Evolutionary conservation across 2,888 invertebrate species (phyloP).

Genomic region (Acronicta aceris): DNA sequence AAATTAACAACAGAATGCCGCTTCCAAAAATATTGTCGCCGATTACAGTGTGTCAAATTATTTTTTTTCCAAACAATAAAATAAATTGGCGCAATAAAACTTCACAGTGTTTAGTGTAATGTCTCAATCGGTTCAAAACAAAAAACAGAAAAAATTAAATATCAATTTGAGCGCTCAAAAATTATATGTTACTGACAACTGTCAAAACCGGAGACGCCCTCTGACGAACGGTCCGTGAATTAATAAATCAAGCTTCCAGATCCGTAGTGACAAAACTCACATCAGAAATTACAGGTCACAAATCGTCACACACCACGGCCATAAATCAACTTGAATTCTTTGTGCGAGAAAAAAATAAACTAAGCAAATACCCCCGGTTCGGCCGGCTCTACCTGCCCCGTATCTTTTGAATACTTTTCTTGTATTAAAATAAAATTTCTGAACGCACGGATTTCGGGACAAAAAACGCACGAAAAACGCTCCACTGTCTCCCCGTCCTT

Average conservation of each 20-base stretch:
- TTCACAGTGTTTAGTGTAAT: slow-evolving; percentile 54
- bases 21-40: slow-evolving; percentile 31
- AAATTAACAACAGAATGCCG: slow-evolving; percentile 39
- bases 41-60: slow-evolving; percentile 38
- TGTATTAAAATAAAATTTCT: slow-evolving; percentile 88
- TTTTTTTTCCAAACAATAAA: slow-evolving; percentile 34
- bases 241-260: slow-evolving; percentile 83
- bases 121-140: slow-evolving; percentile 57
- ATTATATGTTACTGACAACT: slow-evolving; percentile 79
- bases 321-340: slow-evolving; percentile 87
- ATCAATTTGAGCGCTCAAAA: slow-evolving; percentile 58
- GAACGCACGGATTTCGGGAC: slow-evolving; percentile 84
- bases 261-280: slow-evolving; percentile 86
- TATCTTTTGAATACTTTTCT: slow-evolving; percentile 87
- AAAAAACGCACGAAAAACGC: slow-evolving; percentile 87
- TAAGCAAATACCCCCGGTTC: slow-evolving; percentile 84
- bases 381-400: slow-evolving; percentile 84
- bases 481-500: slow-evolving; percentile 72
- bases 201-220: slow-evolving; percentile 81
- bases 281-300: slow-evolving; percentile 88
- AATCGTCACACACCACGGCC: slow-evolving; percentile 84
- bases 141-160: slow-evolving; percentile 59
- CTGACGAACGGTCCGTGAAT: slow-evolving; percentile 70
- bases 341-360: slow-evolving; percentile 82
- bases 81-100: slow-evolving; percentile 53